A percentile compares a stretch with the other conserved stretches of the same genome.
Conservation (phyloP, 53 echinoderm and acorn worm species). For the Luidia sarsii region DNA sequence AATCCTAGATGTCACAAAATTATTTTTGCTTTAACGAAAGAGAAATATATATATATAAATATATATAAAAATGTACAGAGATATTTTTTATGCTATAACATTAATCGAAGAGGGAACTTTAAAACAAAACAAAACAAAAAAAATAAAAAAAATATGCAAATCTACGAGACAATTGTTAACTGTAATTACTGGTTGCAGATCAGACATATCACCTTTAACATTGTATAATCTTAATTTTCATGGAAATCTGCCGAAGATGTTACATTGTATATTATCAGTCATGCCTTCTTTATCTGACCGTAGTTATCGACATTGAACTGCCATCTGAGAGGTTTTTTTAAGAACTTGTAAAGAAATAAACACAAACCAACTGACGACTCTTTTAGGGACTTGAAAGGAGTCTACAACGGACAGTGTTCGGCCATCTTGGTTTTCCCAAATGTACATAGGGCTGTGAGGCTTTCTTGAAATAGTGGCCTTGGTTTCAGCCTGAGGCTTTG, state of each 20-base stretch:
- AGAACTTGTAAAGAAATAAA: no score
- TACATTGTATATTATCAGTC: no score
- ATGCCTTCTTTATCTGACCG: no score
- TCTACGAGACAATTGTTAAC: slow-evolving; percentile 33
- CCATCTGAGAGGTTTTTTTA: no score
- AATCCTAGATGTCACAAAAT: slow-evolving; percentile 62
- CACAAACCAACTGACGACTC: no score
- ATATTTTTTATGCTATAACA: slow-evolving; percentile 60
- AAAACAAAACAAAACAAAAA: not conserved
- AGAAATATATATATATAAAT: slow-evolving; percentile 58
- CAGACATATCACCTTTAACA: slow-evolving; percentile 28
- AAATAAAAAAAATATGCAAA: slow-evolving; percentile 41
- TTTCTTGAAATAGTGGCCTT: no score
- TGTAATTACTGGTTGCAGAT: slow-evolving; percentile 29
- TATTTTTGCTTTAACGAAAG: slow-evolving; percentile 59
- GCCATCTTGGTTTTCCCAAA: no score
- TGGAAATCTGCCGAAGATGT: not conserved
- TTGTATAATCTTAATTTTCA: slow-evolving; percentile 13
- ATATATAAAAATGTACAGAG: slow-evolving; percentile 65
- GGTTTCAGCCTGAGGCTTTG: no score
- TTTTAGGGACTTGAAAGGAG: no score
- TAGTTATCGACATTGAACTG: no score
- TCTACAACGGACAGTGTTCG: no score
- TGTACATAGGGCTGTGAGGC: no score
- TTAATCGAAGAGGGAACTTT: slow-evolving; percentile 23